A percentile compares a stretch with the other conserved stretches of the same genome.
phyloP scores from a whole-genome alignment of 2,888 invertebrate genomes.

The Caradrina kadenii region DNA sequence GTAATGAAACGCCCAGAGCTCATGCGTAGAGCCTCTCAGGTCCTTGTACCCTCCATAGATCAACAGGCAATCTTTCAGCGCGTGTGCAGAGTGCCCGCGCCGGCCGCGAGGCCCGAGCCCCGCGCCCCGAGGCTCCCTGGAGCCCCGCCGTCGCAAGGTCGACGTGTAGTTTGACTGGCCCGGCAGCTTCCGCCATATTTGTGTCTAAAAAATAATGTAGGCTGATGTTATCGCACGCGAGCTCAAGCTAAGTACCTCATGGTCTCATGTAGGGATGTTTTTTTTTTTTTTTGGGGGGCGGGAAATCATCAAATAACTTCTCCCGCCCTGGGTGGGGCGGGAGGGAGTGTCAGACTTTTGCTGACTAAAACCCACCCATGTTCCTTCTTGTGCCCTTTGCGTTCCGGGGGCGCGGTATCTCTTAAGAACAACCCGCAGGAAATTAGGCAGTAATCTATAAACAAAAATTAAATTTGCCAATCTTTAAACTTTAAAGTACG shows the following conservation, averaged over 20 bases:
- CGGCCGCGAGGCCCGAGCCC: constrained; percentile 92
- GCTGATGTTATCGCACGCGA: constrained; percentile 30
- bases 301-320: no score
- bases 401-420: no score
- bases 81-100: constrained; percentile 95
- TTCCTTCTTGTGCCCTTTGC: no score
- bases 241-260: constrained; percentile 12
- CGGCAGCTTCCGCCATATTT: constrained; percentile 90
- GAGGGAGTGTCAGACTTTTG: no score
- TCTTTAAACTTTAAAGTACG: no score
- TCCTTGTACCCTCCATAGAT: constrained; percentile 97
- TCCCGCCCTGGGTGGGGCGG: no score
- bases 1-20: constrained; percentile 97
- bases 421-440: no score
- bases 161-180: constrained; percentile 89
- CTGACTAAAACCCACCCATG: no score
- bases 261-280: no score
- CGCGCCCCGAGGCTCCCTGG: constrained; percentile 83
- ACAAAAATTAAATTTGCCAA: no score
- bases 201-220: constrained; percentile 63
- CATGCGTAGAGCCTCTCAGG: constrained; percentile 95
- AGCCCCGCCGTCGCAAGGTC: constrained; percentile 79
- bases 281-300: no score
- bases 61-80: constrained; percentile 94
- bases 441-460: no score